Evolutionary conservation across 1,140 invertebrate species (phyloP).

Genomic region (Dendrolimus kikuchii): DNA sequence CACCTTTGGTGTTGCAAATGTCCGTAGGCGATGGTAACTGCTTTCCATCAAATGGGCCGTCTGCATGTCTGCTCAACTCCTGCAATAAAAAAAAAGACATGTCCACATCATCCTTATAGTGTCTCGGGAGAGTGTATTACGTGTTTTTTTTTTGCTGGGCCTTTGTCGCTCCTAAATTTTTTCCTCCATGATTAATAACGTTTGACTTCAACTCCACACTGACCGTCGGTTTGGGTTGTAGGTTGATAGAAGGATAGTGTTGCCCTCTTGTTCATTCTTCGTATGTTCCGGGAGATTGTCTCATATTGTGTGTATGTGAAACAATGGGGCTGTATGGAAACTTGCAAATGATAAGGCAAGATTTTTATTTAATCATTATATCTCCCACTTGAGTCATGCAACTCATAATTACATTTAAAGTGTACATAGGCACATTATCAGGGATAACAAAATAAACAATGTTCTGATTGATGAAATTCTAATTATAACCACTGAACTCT

Average conservation of each 20-base stretch:
- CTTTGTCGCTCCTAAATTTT: no score
- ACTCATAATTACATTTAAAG: conserved; percentile 36
- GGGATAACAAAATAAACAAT: conserved; percentile 71
- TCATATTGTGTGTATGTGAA: conserved; percentile 13
- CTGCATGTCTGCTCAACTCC: no score
- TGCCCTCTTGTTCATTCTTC: conserved; percentile 40
- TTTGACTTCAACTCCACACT: neutral
- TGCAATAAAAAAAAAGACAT: no score
- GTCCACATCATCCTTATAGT: no score
- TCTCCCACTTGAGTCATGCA: conserved; percentile 37
- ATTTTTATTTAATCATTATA: conserved; percentile 53
- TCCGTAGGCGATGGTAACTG: no score
- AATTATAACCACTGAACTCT: conserved; percentile 66
- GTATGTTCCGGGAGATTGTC: neutral
- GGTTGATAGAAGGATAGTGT: conserved; percentile 29
- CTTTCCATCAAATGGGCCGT: no score
- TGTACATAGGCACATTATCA: conserved; percentile 59
- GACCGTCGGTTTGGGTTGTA: conserved; percentile 2
- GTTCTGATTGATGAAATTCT: conserved; percentile 66
- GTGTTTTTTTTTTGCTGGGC: no score
- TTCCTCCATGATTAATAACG: no score
- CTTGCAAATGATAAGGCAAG: conserved; percentile 59
- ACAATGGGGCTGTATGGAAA: conserved; percentile 45
- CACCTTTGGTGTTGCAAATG: no score
- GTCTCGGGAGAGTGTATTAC: no score